phyloP scores from a whole-genome alignment of 1,140 invertebrate species.

The Aphelenchoides avenae region DNA sequence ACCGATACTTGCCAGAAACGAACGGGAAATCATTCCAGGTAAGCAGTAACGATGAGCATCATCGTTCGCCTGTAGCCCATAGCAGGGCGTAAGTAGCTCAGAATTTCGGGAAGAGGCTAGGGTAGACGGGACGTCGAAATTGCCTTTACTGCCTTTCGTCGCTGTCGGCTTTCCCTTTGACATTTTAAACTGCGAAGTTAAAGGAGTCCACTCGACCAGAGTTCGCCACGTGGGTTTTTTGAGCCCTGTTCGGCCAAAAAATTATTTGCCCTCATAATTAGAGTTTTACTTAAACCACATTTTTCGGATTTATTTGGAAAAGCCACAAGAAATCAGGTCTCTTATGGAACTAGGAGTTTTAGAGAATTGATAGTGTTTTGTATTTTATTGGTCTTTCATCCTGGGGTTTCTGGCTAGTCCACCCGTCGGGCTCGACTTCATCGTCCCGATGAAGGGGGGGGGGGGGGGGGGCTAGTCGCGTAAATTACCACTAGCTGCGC shows the following conservation, averaged over 20 bases:
- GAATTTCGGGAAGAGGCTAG: neutral
- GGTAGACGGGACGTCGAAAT: no score
- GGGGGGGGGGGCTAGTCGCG: neutral
- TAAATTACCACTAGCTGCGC: neutral
- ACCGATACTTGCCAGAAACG: conserved; percentile 31
- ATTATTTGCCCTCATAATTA: neutral
- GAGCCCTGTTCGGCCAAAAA: no score
- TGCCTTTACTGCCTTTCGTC: no score
- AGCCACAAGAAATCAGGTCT: neutral
- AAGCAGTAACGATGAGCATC: conserved; percentile 2
- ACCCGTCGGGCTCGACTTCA: no score
- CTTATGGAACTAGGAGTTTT: no score
- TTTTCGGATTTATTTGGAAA: neutral
- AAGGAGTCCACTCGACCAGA: no score
- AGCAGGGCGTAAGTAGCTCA: neutral
- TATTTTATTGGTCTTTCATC: no score
- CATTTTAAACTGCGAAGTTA: no score
- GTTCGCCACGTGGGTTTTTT: no score
- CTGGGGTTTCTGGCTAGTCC: no score
- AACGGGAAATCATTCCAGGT: conserved; percentile 40
- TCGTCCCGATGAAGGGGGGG: neutral
- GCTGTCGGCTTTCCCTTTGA: no score
- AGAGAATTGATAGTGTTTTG: no score
- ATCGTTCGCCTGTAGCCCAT: neutral
- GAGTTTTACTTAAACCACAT: neutral